phyloP scores from a whole-genome alignment of 2,888 invertebrate genomes.

The Diaphora mendica region DNA sequence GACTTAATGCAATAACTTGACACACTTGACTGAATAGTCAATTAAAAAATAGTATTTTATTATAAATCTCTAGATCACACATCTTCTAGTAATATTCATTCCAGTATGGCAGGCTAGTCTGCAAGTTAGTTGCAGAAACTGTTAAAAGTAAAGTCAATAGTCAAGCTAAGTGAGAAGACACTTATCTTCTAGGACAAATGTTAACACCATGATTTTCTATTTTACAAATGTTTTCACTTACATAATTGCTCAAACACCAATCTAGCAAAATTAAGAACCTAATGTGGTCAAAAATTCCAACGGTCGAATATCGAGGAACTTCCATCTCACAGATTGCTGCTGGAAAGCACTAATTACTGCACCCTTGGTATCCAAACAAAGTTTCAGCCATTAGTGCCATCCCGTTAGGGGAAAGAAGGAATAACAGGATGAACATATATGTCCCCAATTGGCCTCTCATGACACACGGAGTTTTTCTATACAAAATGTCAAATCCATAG shows the following conservation, averaged over 20 bases:
- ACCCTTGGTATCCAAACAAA: too few relatives aligned
- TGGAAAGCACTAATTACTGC: neutral
- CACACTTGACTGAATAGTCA: fast-evolving
- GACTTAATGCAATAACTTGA: neutral
- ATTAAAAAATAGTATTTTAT: neutral
- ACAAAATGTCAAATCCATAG: too few relatives aligned
- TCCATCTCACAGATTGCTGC: neutral
- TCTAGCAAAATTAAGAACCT: neutral
- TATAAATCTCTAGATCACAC: too few relatives aligned
- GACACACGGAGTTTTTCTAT: too few relatives aligned
- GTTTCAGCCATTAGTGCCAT: too few relatives aligned
- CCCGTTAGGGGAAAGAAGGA: neutral
- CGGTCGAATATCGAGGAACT: neutral
- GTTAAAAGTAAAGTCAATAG: neutral
- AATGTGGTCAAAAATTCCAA: neutral
- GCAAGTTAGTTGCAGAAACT: neutral
- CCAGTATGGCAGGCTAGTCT: neutral
- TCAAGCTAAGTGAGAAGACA: neutral
- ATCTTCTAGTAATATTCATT: neutral
- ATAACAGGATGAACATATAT: too few relatives aligned
- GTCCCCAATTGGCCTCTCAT: too few relatives aligned
- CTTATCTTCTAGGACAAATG: too few relatives aligned
- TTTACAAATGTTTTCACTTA: too few relatives aligned
- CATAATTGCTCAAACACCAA: neutral
- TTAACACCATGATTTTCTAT: too few relatives aligned